A percentile compares a stretch with the other conserved stretches of the same genome.
Conservation (phyloP, 2,797 vertebrate species). For the Percopsis omiscomaycus region DNA sequence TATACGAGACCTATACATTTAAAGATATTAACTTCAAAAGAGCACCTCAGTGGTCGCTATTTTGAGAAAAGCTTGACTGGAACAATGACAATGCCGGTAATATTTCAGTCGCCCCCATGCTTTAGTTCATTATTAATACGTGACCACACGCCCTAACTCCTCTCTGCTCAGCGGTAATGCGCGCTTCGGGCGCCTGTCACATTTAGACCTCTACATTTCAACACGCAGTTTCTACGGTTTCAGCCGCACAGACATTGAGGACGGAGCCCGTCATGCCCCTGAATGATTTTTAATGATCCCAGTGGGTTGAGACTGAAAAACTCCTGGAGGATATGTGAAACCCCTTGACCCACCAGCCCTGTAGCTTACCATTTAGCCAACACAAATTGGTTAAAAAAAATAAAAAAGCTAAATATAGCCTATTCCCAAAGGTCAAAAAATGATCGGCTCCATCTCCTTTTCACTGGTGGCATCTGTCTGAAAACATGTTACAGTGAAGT, state of each 20-base stretch:
- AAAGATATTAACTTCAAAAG: constrained; percentile 41
- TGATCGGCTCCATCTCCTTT: constrained; percentile 7
- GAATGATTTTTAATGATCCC: constrained; percentile 81
- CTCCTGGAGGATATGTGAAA: constrained; percentile 73
- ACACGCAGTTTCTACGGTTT: constrained; percentile 82
- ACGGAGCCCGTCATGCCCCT: constrained; percentile 63
- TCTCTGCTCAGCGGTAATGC: constrained; percentile 62
- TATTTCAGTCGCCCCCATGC: constrained; percentile 72
- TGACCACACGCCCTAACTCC: constrained; percentile 71
- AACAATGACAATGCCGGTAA: constrained; percentile 66
- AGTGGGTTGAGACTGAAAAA: constrained; percentile 63
- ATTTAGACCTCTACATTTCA: constrained; percentile 78
- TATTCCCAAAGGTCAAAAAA: no score
- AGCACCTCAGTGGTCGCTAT: constrained; percentile 61
- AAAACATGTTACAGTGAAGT: constrained; percentile 20
- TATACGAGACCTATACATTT: no score
- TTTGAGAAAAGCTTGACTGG: constrained; percentile 57
- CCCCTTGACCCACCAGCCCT: constrained; percentile 59
- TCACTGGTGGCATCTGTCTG: constrained; percentile 25
- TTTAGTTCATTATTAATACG: constrained; percentile 79
- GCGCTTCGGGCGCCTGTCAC: constrained; percentile 75
- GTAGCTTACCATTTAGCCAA: constrained; percentile 42
- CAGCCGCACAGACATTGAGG: constrained; percentile 74
- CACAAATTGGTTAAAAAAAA: constrained; percentile 40
- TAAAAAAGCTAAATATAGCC: constrained; percentile 11